A percentile compares a stretch with the other conserved stretches of the same genome.
Evolutionary conservation across 2,797 vertebrate genomes (phyloP).

Genomic region (Tarsius wallacei): DNA sequence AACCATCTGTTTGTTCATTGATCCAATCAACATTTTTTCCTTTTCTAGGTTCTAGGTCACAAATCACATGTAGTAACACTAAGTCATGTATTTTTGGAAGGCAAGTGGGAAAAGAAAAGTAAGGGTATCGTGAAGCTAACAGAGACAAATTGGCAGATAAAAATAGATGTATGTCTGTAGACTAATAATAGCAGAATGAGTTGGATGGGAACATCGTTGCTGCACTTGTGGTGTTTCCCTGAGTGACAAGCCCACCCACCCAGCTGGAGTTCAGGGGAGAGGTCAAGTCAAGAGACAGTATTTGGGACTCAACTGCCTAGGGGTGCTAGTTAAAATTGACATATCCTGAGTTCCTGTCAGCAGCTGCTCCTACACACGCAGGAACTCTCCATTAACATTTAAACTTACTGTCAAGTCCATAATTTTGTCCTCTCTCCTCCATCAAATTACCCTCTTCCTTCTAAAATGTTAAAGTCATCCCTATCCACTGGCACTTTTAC

Average conservation of each 20-base stretch:
- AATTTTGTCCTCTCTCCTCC: conserved; percentile 78
- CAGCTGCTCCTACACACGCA: conserved; percentile 67
- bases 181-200: conserved; percentile 73
- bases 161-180: conserved; percentile 79
- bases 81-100: conserved; percentile 75
- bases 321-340: conserved; percentile 83
- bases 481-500: neutral
- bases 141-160: conserved; percentile 74
- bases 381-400: conserved; percentile 84
- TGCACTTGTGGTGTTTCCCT: conserved; percentile 38
- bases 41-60: conserved; percentile 61
- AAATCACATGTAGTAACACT: conserved; percentile 30
- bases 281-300: conserved; percentile 79
- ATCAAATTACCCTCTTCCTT: conserved; percentile 73
- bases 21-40: neutral
- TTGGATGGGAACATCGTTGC: conserved; percentile 8
- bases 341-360: conserved; percentile 77
- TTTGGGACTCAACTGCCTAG: conserved; percentile 74
- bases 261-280: conserved; percentile 76
- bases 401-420: conserved; percentile 82
- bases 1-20: neutral
- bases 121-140: conserved; percentile 69
- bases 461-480: conserved; percentile 60
- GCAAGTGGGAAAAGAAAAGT: conserved; percentile 79
- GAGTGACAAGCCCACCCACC: conserved; percentile 81